phyloP scores from a whole-genome alignment of 2,888 invertebrate species.

The Folsomia manolachei region DNA sequence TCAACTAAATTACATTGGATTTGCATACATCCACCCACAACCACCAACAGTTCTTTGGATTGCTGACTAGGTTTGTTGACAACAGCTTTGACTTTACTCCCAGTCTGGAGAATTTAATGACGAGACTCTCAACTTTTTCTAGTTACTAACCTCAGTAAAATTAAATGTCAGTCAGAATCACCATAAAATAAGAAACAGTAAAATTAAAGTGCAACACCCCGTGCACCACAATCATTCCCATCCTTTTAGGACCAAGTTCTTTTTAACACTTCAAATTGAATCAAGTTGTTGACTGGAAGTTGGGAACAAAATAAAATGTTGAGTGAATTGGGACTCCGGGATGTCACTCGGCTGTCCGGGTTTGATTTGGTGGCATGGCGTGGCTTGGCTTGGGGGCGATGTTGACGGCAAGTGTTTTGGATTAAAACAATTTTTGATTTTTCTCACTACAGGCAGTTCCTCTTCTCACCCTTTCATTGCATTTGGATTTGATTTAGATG shows the following conservation, averaged over 20 bases:
- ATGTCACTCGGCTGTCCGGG: background rate
- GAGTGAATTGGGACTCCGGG: background rate
- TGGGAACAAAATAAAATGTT: too few relatives aligned
- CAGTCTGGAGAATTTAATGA: background rate
- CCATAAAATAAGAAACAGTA: background rate
- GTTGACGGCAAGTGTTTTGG: slow-evolving; percentile 43
- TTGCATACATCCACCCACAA: background rate
- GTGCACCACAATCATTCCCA: background rate
- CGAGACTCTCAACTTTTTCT: too few relatives aligned
- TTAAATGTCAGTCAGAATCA: background rate
- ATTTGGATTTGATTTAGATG: background rate
- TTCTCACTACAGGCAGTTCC: background rate
- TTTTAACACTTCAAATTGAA: background rate
- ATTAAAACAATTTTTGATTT: slow-evolving; percentile 29
- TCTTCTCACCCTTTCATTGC: slow-evolving; percentile 3
- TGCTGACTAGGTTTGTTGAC: background rate
- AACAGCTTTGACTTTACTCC: background rate
- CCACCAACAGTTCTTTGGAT: too few relatives aligned
- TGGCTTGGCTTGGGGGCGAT: too few relatives aligned
- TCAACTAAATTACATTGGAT: background rate
- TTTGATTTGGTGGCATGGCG: background rate
- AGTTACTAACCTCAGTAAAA: background rate
- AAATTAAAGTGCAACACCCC: background rate
- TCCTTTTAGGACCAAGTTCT: too few relatives aligned
- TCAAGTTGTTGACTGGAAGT: background rate